Evolutionary conservation across 2,113 vertebrate genomes (phyloP), one percentile per base, ranked within the genome.

Genomic region (Actenoides hombroni): DNA sequence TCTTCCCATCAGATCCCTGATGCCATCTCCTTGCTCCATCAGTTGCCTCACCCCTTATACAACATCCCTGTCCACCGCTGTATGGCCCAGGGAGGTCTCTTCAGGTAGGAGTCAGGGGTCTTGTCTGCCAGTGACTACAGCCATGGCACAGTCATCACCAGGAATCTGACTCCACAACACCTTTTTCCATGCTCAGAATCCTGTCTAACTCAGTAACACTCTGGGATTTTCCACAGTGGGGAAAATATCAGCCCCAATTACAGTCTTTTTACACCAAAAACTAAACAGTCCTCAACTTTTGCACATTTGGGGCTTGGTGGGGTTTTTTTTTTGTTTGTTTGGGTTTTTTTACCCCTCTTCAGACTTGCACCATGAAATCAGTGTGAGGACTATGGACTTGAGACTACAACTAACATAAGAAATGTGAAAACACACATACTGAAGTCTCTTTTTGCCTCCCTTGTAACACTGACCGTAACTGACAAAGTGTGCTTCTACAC

Each of bases 61-160:
- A 70, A 31, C 37, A 33, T 74, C 39, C 28, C 35, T 39, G 3
- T 44, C 4, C 4, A 48, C 25, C 0, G 0, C 44, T 54, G 37
- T 18, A 13, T 0, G 1, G 60, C 42, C 10, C 0, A 31, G 42
- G 57, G 51, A 61, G 48, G 46, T 6, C 29, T 59, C 37, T 63
- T 5, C 24, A 74, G 56, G 57, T 1, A 13, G 9, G 31, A 82
- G 16, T 5, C 42, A 5, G 10, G 3, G 69, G 53, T 37, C 44
- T 1, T 44, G 21, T 5, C 14, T 69, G 14, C 42, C 49, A 67
- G 13, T 6, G 6, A 24, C 2, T 4, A 1, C 4, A 51, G 33
- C 16, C 44, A 4, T 1, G 7, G 65, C 57, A 57, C 54, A n/a
- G 57, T 0, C 13, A 25, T 17, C 63, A 49, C 71, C 18, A 33